These are phyloP conservation scores for Rhincodon typus DNA, from an alignment of 2,797 vertebrate species.

Conservation along the genomic window DNA sequence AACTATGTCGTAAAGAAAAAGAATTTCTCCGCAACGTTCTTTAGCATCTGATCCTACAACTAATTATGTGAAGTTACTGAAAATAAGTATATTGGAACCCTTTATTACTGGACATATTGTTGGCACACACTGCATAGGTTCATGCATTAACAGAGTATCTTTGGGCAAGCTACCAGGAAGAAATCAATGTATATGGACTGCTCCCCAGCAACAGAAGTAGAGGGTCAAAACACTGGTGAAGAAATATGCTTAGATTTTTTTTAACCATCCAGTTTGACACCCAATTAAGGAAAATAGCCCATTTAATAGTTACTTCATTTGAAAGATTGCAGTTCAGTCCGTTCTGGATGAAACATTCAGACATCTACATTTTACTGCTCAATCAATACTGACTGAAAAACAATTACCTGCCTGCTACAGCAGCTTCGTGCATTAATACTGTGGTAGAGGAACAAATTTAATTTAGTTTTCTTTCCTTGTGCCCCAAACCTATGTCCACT, in stretches of 20 bases:
- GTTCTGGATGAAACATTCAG: not conserved
- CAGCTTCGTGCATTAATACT: not conserved
- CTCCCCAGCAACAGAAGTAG: not conserved
- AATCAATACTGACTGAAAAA: not conserved
- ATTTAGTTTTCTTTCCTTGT: not conserved
- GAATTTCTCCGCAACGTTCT: not conserved
- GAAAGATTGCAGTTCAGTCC: not conserved
- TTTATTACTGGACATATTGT: not conserved
- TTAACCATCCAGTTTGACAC: not conserved
- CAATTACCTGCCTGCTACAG: not conserved
- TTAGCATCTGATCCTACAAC: not conserved
- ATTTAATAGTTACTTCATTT: not conserved
- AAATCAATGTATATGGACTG: not conserved
- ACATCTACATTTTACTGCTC: not conserved
- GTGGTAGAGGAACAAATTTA: not conserved
- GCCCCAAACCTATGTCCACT: not conserved
- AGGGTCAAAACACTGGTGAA: not conserved
- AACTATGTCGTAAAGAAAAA: not conserved
- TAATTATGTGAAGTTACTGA: not conserved
- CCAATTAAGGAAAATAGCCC: not conserved
- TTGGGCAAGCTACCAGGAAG: not conserved
- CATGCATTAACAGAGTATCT: not conserved
- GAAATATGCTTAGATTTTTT: not conserved
- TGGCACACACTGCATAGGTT: not conserved
- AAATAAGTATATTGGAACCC: not conserved